Conservation (phyloP, 1,140 invertebrate species). For the Dufourea novaeangliae region DNA sequence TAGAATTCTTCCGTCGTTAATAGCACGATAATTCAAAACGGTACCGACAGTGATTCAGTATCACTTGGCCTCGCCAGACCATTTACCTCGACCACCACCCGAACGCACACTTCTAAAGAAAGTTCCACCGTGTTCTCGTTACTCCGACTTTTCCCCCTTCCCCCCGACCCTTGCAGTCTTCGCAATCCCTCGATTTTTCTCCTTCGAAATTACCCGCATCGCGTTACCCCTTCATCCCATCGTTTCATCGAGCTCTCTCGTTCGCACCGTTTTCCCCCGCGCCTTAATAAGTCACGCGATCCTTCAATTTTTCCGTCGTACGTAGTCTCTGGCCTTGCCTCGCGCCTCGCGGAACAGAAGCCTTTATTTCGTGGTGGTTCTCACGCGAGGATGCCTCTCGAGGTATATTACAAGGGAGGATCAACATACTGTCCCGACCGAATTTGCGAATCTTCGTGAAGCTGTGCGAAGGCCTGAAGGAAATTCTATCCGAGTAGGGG, state of each 20-base stretch:
- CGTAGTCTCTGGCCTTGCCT: neutral
- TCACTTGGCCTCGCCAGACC: neutral
- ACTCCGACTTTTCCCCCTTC: neutral
- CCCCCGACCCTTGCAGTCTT: neutral
- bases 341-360: too few species aligned
- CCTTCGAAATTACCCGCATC: slow-evolving; percentile 2
- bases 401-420: too few species aligned
- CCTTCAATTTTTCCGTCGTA: neutral
- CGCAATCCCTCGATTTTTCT: neutral
- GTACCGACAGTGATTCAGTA: neutral
- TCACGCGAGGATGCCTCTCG: too few species aligned
- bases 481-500: slow-evolving; percentile 34
- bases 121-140: slow-evolving; percentile 1
- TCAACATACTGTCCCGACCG: neutral
- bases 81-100: neutral
- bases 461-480: neutral
- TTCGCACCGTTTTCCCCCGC: neutral
- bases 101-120: slow-evolving; percentile 1
- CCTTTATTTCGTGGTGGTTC: too few species aligned
- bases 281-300: neutral
- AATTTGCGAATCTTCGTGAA: neutral
- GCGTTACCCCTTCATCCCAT: neutral
- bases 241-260: neutral
- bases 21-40: slow-evolving; percentile 2
- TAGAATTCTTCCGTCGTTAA: neutral